Evolutionary conservation across 2,888 invertebrate genomes (phyloP), one percentile per base, ranked within the genome.

Genomic region (Eupithecia dodoneata): DNA sequence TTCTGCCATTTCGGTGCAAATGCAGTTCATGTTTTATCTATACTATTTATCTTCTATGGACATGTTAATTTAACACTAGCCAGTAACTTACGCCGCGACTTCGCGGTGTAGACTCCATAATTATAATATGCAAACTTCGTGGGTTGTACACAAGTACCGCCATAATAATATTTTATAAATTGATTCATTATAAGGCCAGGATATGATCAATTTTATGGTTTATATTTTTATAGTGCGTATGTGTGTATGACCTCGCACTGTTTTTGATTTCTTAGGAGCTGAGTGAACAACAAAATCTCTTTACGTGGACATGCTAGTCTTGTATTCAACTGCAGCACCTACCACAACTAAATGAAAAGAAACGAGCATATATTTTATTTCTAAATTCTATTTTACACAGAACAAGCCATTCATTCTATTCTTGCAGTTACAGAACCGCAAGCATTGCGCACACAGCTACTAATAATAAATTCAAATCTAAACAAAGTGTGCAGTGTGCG

Each of bases 401-500:
- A 63, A 63, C 63, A 3, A 63, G 63, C 63, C 30, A 30, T 63
- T 63, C 47, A 47, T 47, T 47, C 18, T 70, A 47, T 30, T 30
- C 12, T 18, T 12, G 45, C 47, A 70, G 18, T 69, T 47, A 45
- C 69, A 72, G 63, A n/a, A 73, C 52, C 75, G 72, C 80, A 80
- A 83, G 74, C 84, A 85, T 79, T 85, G 82, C 82, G 73, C 65
- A 73, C 76, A 75, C 76, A 71, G 79, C 76, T 82, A 79, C 78
- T 80, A 78, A 78, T 82, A 81, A 81, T 85, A 84, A 84, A 84
- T 85, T 82, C 83, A 81, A 85, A 84, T 81, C 77, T 80, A 82
- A 86, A 86, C 85, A 86, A 84, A 86, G 86, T 85, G 83, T 83
- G 84, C 85, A 86, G 86, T 85, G 87, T 85, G 81, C 84, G 82